phyloP scores from a whole-genome alignment of 2,888 invertebrate genomes.

The Rutpela maculata region DNA sequence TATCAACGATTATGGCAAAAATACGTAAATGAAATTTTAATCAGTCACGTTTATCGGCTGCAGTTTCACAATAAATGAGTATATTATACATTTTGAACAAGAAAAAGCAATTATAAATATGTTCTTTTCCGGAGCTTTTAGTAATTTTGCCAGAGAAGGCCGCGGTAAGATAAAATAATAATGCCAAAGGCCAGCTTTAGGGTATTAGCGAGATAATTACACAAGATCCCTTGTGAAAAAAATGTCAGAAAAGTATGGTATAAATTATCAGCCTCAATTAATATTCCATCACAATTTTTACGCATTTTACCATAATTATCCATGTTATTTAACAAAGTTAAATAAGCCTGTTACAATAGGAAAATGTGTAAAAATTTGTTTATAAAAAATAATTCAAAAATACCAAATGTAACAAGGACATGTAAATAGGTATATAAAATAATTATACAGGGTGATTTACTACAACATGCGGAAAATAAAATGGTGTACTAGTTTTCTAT shows the following conservation, averaged over 20 bases:
- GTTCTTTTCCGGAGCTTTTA: not conserved
- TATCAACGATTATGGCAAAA: not conserved
- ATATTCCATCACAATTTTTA: not conserved
- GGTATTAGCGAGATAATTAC: not conserved
- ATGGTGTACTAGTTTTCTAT: no score
- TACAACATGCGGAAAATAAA: no score
- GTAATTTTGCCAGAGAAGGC: not conserved
- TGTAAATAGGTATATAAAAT: no score
- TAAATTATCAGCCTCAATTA: not conserved
- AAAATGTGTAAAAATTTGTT: no score
- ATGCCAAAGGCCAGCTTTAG: not conserved
- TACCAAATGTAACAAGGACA: no score
- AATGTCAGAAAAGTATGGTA: not conserved
- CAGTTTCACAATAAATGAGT: not conserved
- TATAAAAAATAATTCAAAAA: no score
- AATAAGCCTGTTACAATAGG: no score
- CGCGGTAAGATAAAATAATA: not conserved
- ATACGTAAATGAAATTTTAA: conserved; percentile 4
- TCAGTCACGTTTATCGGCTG: not conserved
- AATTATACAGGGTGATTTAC: no score
- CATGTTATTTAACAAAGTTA: not conserved
- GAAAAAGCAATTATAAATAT: not conserved
- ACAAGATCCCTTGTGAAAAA: not conserved
- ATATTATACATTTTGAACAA: not conserved
- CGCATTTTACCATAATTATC: not conserved